Evolutionary conservation across 2,888 invertebrate species (phyloP).

Genomic region (Drosophila cognata): DNA sequence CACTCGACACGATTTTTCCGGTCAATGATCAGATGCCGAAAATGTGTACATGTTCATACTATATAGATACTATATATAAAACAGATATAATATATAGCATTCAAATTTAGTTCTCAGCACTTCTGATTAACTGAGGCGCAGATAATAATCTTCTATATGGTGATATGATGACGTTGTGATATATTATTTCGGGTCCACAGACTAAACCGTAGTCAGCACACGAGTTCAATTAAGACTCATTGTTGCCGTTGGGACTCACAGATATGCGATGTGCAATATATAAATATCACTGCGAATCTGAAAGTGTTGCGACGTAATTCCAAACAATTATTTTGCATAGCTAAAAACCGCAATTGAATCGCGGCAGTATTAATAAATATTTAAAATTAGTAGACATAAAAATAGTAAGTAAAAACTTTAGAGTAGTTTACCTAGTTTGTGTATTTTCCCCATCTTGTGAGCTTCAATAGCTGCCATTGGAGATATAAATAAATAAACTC

Average conservation of each 20-base stretch:
- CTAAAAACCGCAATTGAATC: background rate
- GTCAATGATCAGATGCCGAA: conserved; percentile 50
- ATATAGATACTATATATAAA: background rate
- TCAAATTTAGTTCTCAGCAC: conserved; percentile 18
- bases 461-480: background rate
- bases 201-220: conserved; percentile 53
- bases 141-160: conserved; percentile 14
- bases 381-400: background rate
- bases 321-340: conserved; percentile 20
- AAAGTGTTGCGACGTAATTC: conserved; percentile 51
- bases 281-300: conserved; percentile 6
- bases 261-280: background rate
- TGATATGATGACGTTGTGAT: conserved; percentile 6
- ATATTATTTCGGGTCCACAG: conserved; percentile 21
- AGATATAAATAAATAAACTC: conserved; percentile 24
- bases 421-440: background rate
- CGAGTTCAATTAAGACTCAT: conserved; percentile 70
- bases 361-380: background rate
- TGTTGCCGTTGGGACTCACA: conserved; percentile 22
- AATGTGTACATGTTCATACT: background rate
- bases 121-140: conserved; percentile 13
- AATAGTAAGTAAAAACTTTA: background rate
- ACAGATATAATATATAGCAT: background rate
- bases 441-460: conserved; percentile 26
- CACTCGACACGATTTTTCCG: conserved; percentile 39